phyloP scores from a whole-genome alignment of 2,888 invertebrate species.

The Euproctis similis region DNA sequence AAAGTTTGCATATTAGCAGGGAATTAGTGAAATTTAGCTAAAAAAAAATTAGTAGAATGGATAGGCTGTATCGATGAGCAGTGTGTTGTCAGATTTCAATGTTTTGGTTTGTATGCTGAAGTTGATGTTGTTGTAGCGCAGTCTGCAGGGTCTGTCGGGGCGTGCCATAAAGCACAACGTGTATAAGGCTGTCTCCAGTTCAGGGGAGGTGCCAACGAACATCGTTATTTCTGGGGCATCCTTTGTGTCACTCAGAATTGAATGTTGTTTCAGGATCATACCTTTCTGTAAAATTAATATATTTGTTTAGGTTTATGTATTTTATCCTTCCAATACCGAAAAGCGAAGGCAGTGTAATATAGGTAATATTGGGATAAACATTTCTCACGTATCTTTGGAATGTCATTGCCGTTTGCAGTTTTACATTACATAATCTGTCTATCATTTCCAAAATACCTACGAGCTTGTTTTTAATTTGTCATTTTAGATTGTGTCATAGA shows the following conservation, averaged over 20 bases:
- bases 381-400: no score
- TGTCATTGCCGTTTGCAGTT: no score
- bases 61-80: slow-evolving; percentile 59
- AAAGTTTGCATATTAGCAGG: no score
- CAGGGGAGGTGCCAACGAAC: slow-evolving; percentile 92
- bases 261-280: slow-evolving; percentile 83
- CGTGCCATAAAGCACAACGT: slow-evolving; percentile 90
- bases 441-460: no score
- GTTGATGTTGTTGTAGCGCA: slow-evolving; percentile 63
- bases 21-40: background rate
- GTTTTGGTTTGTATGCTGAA: slow-evolving; percentile 66
- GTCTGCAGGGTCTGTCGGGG: slow-evolving; percentile 83
- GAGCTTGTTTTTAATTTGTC: no score
- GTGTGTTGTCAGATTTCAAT: slow-evolving; percentile 48
- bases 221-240: slow-evolving; percentile 87
- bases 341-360: no score
- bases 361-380: no score
- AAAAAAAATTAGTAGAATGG: slow-evolving; percentile 36
- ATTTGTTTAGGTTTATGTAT: no score
- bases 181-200: slow-evolving; percentile 91
- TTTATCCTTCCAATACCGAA: no score
- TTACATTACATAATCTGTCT: no score
- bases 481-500: no score
- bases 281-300: slow-evolving; percentile 85
- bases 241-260: slow-evolving; percentile 80